Evolutionary conservation across 2,888 invertebrate species (phyloP).

Genomic region (Linnaemya tessellans): DNA sequence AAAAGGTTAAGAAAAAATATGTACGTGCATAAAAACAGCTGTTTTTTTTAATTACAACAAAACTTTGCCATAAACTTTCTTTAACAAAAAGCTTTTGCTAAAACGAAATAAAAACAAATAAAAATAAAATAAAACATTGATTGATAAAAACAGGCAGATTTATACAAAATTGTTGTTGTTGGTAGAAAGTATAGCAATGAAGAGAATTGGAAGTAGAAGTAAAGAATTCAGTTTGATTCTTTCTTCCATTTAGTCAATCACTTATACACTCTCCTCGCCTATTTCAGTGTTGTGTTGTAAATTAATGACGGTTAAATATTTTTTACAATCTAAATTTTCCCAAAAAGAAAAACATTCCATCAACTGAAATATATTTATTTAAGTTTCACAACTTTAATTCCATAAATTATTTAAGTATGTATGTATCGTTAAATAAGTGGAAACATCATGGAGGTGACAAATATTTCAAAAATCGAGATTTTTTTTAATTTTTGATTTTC

Average conservation of each 20-base stretch:
- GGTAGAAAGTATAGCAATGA: neutral
- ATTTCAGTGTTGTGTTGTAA: neutral
- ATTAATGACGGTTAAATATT: neutral
- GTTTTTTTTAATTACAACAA: too few relatives aligned
- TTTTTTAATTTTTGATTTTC: too few relatives aligned
- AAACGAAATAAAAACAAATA: neutral
- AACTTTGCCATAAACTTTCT: neutral
- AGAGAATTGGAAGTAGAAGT: neutral
- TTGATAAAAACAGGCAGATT: neutral
- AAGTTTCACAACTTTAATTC: too few relatives aligned
- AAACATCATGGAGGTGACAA: too few relatives aligned
- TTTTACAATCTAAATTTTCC: neutral
- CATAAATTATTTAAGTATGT: too few relatives aligned
- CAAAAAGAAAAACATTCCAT: neutral
- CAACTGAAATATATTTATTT: neutral
- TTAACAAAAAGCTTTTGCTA: neutral
- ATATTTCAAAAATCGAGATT: too few relatives aligned
- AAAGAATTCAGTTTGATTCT: neutral
- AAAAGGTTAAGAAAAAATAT: too few relatives aligned
- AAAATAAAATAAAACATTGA: slow-evolving; percentile 12
- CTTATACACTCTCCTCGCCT: neutral
- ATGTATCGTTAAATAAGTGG: too few relatives aligned
- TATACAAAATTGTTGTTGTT: neutral
- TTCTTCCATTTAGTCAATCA: slow-evolving; percentile 4
- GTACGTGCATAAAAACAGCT: neutral